Base-by-base conservation (phyloP, 2,113 vertebrate species). In the Climacteris rufus region DNA sequence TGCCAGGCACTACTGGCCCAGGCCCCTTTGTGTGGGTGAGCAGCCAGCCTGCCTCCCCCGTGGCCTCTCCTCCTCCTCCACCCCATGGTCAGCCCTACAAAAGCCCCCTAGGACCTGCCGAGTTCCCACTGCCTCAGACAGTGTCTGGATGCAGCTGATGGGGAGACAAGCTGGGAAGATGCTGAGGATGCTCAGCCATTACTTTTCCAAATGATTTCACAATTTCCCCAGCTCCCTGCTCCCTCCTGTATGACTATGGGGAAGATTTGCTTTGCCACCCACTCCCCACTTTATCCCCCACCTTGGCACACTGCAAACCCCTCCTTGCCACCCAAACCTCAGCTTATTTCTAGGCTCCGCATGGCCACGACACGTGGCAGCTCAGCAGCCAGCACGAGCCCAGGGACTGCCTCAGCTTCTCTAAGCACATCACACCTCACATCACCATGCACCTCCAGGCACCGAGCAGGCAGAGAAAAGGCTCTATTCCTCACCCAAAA, bases 1-100 rank as follows among this genome's bases (percentile, higher is more conserved):
- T 3, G 4, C 71, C 0, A 7, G 87, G 91, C 91, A 83, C 74
- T 0, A 0, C 76, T 8, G 24, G 42, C 64, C 87, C 1, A 0
- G 47, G 50, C 35, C 57, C 76, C 82, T 95, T 95, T 95, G 95
- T 97, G 88, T 5, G 11, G 86, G 50, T 68, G 17, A 92, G 78
- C 17, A 27, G 44, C 90, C 70, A 76, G 61, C 44, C 74, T 0
- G 0, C 79, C 56, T 77, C 42, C 33, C 42, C 31, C 1, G 0
- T 76, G 75, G 89, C 57, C 35, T 90, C 71, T 94, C 44, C 79
- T 89, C 80, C 93, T 91, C 33, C 79, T 69, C 57, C 85, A 87
- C 33, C 63, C 66, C 25, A 28, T 10, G 33, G 42, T 23, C 89
- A 83, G 83, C 66, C 80, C 83, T 49, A 81, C 39, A 96, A 87